Conservation (phyloP, 1,140 invertebrate species). For the Drosophila pachea region DNA sequence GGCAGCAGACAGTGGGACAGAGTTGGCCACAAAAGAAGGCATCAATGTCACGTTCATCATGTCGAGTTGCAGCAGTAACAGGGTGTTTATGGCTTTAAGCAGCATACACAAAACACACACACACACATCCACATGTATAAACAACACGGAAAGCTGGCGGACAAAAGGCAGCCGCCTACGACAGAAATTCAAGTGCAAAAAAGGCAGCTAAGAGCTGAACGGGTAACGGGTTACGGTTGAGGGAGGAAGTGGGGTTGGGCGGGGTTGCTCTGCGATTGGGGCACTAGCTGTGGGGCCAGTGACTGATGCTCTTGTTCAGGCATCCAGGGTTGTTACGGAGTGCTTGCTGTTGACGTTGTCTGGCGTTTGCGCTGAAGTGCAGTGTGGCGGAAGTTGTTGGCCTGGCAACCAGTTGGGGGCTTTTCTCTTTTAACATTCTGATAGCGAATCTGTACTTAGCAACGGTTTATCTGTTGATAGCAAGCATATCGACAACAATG, state of each 20-base stretch:
- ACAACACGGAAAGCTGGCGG: conserved; percentile 38
- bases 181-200: conserved; percentile 57
- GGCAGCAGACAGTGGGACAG: neutral
- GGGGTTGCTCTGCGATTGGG: no score
- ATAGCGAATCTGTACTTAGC: neutral
- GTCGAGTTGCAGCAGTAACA: conserved; percentile 67
- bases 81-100: conserved; percentile 74
- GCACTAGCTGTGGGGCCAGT: no score
- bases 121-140: conserved; percentile 22
- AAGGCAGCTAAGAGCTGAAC: conserved; percentile 35
- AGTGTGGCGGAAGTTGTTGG: conserved; percentile 69
- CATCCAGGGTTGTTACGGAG: conserved; percentile 21
- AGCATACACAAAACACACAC: conserved; percentile 22
- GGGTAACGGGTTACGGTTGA: neutral
- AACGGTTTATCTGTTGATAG: conserved; percentile 29
- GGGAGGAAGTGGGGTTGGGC: conserved; percentile 8
- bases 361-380: conserved; percentile 56
- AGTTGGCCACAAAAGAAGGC: conserved; percentile 62
- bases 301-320: conserved; percentile 45
- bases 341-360: conserved; percentile 20
- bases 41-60: conserved; percentile 78
- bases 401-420: conserved; percentile 21
- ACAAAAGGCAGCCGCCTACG: conserved; percentile 62
- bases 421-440: conserved; percentile 29
- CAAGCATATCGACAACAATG: conserved; percentile 43